Percentiles rank a stretch among this genome's conserved stretches.
Conservation (phyloP, 2,888 invertebrate genomes). For the Stratiomys singularior region DNA sequence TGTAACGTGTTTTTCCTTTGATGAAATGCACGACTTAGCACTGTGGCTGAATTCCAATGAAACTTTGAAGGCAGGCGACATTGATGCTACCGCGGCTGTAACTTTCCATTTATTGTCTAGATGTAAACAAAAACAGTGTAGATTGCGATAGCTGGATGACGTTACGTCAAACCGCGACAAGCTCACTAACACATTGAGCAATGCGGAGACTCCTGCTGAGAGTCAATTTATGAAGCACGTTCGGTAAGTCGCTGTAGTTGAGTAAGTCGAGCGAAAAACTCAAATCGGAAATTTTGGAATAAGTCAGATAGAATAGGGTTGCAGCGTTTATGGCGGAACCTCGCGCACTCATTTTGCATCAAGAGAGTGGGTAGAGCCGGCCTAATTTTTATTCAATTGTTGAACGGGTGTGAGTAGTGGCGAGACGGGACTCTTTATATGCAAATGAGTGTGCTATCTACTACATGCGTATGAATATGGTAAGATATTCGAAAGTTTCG, state of each 20-base stretch:
- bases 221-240: no score
- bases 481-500: background rate
- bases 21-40: no score
- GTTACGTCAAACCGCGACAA: background rate
- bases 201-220: no score
- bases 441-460: background rate
- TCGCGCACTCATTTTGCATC: background rate
- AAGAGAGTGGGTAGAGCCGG: background rate
- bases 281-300: background rate
- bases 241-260: no score
- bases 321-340: background rate
- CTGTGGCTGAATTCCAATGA: no score
- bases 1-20: no score
- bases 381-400: slow-evolving; percentile 10
- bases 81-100: slow-evolving; percentile 11
- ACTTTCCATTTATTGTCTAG: slow-evolving; percentile 33
- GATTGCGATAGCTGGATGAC: background rate
- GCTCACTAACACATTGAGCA: background rate
- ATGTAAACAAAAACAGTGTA: slow-evolving; percentile 40
- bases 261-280: no score
- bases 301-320: background rate
- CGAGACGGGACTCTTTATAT: background rate
- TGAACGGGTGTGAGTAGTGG: background rate
- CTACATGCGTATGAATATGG: background rate
- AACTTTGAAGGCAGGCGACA: no score